These are phyloP conservation scores for Serilophus lunatus DNA, from an alignment of 2,113 vertebrate genomes.

Conservation along the genomic window DNA sequence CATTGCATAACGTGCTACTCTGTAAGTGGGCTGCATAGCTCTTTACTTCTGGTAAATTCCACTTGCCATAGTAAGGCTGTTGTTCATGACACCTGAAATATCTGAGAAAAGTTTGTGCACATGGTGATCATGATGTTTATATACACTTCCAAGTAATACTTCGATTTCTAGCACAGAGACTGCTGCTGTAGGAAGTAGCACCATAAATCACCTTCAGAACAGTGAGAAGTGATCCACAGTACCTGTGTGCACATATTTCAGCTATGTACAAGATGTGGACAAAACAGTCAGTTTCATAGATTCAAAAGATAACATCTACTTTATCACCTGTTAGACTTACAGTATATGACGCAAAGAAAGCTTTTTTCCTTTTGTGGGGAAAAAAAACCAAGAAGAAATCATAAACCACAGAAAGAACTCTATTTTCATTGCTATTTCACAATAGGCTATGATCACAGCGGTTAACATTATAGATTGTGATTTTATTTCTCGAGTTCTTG, in stretches of 20 bases:
- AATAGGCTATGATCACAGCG: not conserved
- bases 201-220: not conserved
- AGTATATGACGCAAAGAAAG: not conserved
- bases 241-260: not conserved
- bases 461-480: accelerated
- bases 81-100: not conserved
- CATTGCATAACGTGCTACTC: accelerated
- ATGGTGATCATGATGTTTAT: not conserved
- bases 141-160: not conserved
- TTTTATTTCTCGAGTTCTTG: not conserved
- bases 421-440: not conserved
- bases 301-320: not conserved
- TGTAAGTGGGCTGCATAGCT: accelerated
- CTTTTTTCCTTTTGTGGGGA: not conserved
- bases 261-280: not conserved
- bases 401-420: not conserved
- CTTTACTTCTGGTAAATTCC: accelerated
- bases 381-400: not conserved
- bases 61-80: not conserved
- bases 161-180: not conserved
- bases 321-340: not conserved
- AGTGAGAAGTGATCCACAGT: not conserved
- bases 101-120: not conserved
- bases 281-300: not conserved
- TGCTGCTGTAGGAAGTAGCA: not conserved